Base-by-base conservation (phyloP, 2,888 invertebrate genomes). In the Chironomus riparius region DNA sequence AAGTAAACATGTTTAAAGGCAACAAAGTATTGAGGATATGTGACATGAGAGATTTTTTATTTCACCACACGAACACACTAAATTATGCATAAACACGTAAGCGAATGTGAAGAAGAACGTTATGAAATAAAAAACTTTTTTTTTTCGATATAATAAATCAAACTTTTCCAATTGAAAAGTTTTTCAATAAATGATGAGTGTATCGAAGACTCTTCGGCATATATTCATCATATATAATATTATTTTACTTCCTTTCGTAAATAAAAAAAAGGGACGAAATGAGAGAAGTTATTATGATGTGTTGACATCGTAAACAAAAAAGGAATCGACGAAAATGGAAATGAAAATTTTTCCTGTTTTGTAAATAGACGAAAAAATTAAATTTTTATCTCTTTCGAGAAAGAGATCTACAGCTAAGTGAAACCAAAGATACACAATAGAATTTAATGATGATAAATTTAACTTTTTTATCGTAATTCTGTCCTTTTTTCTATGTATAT, bases 171-270 rank as follows among this genome's bases (percentile, higher is more conserved):
- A 68, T 68, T 68, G 47, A 68, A 69, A 61, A 61, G 15, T 72
- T 72, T 72, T 38, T 28, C 56, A 70, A 70, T 70, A 70, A 70
- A 65, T 65, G 22, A 65, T 65, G 22, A 65, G 21, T 13, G 4
- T 38, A 38, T 38, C 38, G 38, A 38, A 38, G 38, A 38, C 38
- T 38, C 38, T 38, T 38, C 10, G 38, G 38, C 38, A 38, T 56
- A 18, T 56, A 18, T 56, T 18, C 56, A 56, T 56, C 56, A 56
- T 10, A 38, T 38, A 56, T 56, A 15, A 56, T n/a, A 15, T 15
- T 56, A 56, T 15, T 18, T 56, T 15, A 5, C 18, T 56, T 56
- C 56, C 7, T 56, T 18, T 56, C 38, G 38, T 38, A 38, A 38
- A 38, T 38, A 38, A 38, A 38, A 10, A 38, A 38, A 5, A 5